These are phyloP conservation scores for Drosophila willistoni DNA, from an alignment of 1,140 invertebrate species.

Conservation along the genomic window DNA sequence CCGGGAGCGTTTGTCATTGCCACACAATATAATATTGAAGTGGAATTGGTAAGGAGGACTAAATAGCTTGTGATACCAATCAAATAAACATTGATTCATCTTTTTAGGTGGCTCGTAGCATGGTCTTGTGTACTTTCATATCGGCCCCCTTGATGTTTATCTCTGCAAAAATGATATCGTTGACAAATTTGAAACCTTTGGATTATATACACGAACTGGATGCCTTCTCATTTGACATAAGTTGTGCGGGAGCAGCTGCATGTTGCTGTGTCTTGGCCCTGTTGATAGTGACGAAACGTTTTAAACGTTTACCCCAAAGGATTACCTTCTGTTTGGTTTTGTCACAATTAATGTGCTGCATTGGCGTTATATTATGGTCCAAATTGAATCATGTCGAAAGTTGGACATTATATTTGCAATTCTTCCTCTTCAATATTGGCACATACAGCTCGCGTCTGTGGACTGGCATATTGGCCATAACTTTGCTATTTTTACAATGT, in stretches of 20 bases:
- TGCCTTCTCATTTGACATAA: constrained; percentile 92
- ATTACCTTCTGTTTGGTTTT: constrained; percentile 91
- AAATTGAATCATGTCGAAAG: constrained; percentile 83
- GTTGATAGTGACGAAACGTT: constrained; percentile 90
- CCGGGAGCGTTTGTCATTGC: constrained; percentile 98
- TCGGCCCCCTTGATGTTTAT: constrained; percentile 97
- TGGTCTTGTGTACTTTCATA: constrained; percentile 96
- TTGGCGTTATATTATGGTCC: constrained; percentile 89
- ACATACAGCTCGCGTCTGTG: constrained; percentile 92
- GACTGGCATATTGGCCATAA: constrained; percentile 91
- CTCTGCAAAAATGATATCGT: constrained; percentile 95
- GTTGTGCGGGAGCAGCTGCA: constrained; percentile 89
- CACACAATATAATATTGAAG: constrained; percentile 92
- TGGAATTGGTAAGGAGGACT: constrained; percentile 89
- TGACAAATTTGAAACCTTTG: constrained; percentile 87
- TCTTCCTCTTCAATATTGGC: constrained; percentile 88
- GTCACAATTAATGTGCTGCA: constrained; percentile 88
- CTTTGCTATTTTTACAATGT: constrained; percentile 91
- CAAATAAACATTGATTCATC: constrained; percentile 15
- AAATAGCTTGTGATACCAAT: not conserved
- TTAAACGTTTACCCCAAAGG: constrained; percentile 91
- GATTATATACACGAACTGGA: constrained; percentile 91
- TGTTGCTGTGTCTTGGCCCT: constrained; percentile 91
- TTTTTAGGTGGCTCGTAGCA: constrained; percentile 91
- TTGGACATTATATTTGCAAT: constrained; percentile 88